Evolutionary conservation across 2,888 invertebrate species (phyloP), one percentile per base, ranked within the genome.

Genomic region (Pterostichus madidus): DNA sequence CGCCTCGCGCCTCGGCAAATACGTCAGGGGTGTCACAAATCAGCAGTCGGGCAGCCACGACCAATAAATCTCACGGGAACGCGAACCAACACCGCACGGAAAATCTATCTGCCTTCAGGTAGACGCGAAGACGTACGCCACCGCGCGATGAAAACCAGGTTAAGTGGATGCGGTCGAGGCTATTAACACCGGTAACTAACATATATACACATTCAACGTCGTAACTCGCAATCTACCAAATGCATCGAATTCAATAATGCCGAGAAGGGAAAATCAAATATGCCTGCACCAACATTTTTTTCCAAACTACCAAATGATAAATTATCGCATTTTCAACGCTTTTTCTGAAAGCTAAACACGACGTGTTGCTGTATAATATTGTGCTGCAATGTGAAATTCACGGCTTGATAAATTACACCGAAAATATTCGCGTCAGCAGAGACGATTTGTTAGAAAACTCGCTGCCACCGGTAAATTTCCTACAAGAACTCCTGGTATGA

Each of bases 381-480:
- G 77, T 39, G 53, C 77, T 56, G 56, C 77, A 76, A 64, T 53
- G 53, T 53, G 32, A 77, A 56, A 77, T 77, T 53, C 77, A 56
- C 56, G 77, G 56, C 35, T 56, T 77, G 77, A 77, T 77, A 77
- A 77, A 77, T 77, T 53, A 77, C 53, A 52, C 77, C 35, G 32
- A 77, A 64, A 64, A 77, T 53, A 56, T 77, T 56, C 56, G 56
- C 32, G 77, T 77, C 77, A 77, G 77, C 77, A 32, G 17, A 53
- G 53, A 32, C 77, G 53, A 77, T 77, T 56, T 77, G 77, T 77
- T 77, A 64, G 64, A 64, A 64, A 64, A 64, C 6, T 59, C 24
- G 59, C 59, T 59, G 59, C 59, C 71, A 32, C 35, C 10, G 71
- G 49, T 75, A 52, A 75, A 75, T 75, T 73, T 73, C 73, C 73